These are phyloP conservation scores for Sarcophaga bullata DNA, from an alignment of 1,140 invertebrate species.

Conservation along the genomic window DNA sequence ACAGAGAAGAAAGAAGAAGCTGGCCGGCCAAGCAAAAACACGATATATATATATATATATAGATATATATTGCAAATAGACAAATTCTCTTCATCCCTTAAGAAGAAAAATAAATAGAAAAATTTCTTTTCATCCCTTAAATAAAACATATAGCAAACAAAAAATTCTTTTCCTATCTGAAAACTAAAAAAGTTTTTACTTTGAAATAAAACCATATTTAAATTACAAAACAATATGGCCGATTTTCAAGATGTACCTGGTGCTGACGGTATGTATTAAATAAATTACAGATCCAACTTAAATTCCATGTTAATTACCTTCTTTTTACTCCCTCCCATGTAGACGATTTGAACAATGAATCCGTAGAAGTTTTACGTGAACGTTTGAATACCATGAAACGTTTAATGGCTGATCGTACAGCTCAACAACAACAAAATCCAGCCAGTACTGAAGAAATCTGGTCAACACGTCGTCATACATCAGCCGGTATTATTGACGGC, in stretches of 20 bases:
- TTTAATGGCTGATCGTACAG: constrained; percentile 76
- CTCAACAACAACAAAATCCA: constrained; percentile 67
- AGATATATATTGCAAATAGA: too few relatives aligned
- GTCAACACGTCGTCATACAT: constrained; percentile 66
- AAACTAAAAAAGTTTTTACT: constrained; percentile 16
- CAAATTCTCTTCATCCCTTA: too few relatives aligned
- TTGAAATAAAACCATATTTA: neutral
- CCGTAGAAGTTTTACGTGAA: constrained; percentile 81
- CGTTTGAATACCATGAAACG: constrained; percentile 81
- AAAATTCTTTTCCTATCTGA: neutral
- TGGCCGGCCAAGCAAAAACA: too few relatives aligned
- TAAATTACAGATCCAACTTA: constrained; percentile 22
- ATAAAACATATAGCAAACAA: neutral
- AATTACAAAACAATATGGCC: constrained; percentile 45
- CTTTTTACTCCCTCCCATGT: neutral
- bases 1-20: too few relatives aligned
- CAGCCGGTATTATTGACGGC: constrained; percentile 78
- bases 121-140: constrained; percentile 32
- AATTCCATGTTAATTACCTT: constrained; percentile 43
- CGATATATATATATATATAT: too few relatives aligned
- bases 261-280: constrained; percentile 45
- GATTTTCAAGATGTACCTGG: constrained; percentile 47
- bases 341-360: constrained; percentile 73
- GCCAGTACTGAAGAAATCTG: constrained; percentile 66
- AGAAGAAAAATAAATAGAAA: too few relatives aligned